Base-by-base conservation (phyloP, 2,888 invertebrate species). In the Ceriagrion tenellum region DNA sequence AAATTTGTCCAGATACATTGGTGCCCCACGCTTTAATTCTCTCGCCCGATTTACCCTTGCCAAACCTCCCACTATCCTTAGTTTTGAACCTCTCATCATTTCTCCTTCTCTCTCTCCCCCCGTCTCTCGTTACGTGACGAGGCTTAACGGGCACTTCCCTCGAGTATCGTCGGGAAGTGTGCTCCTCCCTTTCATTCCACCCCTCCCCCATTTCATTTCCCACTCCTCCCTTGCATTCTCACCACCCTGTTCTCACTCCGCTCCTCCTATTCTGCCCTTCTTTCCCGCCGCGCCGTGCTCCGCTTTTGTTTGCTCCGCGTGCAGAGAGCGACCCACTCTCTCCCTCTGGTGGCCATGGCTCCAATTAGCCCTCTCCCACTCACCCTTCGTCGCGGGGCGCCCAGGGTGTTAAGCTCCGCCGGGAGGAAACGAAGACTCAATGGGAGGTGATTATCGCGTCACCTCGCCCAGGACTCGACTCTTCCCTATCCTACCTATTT, bases 371-470 rank as follows among this genome's bases (percentile, higher is more conserved):
- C 69, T 40, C 47, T 47, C 55, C 26, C 47, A 47, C 69, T 93
- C 69, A 16, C n/a, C 89, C 55, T 0, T 26, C 55, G 0, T 30
- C 35, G 59, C 23, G 69, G 12, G 18, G 69, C 69, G 12, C 69
- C 69, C n/a, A 10, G 59, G 69, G 35, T 35, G 81, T 81, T 81
- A 81, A 81, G 81, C 18, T 18, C 12, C 81, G 26, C 89, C 89
- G 18, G 89, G 47, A 55, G 69, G 93, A 93, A 93, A 69, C 56
- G 69, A n/a, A 81, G 63, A 20, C 69, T 93, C 69, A 69, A 69
- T 74, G 93, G 93, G 81, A 69, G 69, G 93, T 93, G 93, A 69
- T 93, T 69, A 93, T 93, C 93, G 26, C 74, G 63, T 55, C 69
- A 47, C 47, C 93, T 55, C 26, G 69, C 69, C 69, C 69, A 23